Percentiles rank a stretch among this genome's conserved stretches.
Evolutionary conservation across 2,888 invertebrate genomes (phyloP).

Genomic region (Eustalomyia histrio): DNA sequence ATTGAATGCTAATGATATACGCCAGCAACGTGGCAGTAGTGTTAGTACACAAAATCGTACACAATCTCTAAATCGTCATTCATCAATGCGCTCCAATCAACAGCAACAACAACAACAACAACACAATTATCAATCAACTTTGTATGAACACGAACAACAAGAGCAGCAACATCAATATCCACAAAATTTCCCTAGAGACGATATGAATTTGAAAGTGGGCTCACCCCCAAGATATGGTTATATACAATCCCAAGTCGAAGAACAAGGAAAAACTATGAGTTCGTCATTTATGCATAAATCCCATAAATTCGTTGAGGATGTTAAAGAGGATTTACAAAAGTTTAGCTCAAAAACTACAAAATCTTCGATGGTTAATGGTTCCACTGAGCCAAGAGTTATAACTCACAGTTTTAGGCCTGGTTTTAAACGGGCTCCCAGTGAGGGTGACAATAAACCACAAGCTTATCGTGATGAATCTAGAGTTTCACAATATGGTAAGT

Average conservation of each 20-base stretch:
- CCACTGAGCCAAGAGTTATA: constrained; percentile 51
- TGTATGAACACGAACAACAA: constrained; percentile 65
- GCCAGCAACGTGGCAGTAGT: constrained; percentile 71
- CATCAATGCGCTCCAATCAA: constrained; percentile 70
- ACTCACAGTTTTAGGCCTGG: constrained; percentile 76
- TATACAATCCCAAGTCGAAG: constrained; percentile 78
- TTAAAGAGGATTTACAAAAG: constrained; percentile 82
- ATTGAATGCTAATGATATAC: constrained; percentile 72
- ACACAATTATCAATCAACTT: constrained; percentile 56
- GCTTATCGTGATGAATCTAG: constrained; percentile 86
- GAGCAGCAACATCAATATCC: constrained; percentile 27
- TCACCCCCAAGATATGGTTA: constrained; percentile 83
- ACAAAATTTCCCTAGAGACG: constrained; percentile 71
- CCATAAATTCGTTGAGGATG: constrained; percentile 84
- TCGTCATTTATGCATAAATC: constrained; percentile 85
- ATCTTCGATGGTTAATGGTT: constrained; percentile 62
- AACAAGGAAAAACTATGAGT: constrained; percentile 85
- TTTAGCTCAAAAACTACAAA: constrained; percentile 45
- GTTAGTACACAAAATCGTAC: constrained; percentile 69
- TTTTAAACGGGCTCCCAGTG: constrained; percentile 78
- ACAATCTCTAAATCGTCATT: constrained; percentile 76
- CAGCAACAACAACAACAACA: constrained; percentile 48
- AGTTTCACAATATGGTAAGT: constrained; percentile 86
- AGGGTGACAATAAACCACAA: constrained; percentile 81
- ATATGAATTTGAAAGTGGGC: constrained; percentile 81